Evolutionary conservation across 2,888 invertebrate species (phyloP).

Genomic region (Therioaphis trifolii): DNA sequence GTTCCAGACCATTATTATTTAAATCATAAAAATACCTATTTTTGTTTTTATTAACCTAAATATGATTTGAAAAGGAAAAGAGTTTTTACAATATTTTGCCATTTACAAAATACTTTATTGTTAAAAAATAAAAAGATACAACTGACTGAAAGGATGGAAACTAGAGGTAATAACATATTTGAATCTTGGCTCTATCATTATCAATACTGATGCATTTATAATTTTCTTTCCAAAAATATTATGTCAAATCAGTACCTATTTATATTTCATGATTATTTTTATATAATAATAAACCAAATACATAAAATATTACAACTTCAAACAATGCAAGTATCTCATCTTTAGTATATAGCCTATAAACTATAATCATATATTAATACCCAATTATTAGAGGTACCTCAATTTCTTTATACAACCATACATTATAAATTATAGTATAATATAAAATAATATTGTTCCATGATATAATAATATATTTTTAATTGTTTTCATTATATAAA

Average conservation of each 20-base stretch:
- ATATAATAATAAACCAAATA: slow-evolving; percentile 1
- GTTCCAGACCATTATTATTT: too few relatives aligned
- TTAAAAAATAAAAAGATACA: too few relatives aligned
- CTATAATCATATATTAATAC: too few relatives aligned
- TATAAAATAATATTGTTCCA: too few relatives aligned
- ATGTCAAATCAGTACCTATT: slow-evolving; percentile 8
- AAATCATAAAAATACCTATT: slow-evolving; percentile 7
- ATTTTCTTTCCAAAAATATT: slow-evolving; percentile 8
- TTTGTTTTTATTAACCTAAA: neutral
- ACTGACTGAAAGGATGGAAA: slow-evolving; percentile 8
- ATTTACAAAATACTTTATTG: too few relatives aligned
- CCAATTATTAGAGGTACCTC: too few relatives aligned
- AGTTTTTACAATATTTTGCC: neutral
- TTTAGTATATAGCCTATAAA: too few relatives aligned
- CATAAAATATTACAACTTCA: slow-evolving; percentile 8
- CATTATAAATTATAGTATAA: too few relatives aligned
- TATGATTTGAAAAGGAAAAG: neutral
- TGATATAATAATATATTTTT: too few relatives aligned
- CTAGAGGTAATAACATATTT: slow-evolving; percentile 5
- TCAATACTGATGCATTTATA: neutral
- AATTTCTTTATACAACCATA: too few relatives aligned
- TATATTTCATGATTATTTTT: slow-evolving; percentile 8
- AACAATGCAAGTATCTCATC: too few relatives aligned
- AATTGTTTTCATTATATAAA: too few relatives aligned
- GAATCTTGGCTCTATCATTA: slow-evolving; percentile 8